Evolutionary conservation across 2,888 invertebrate genomes (phyloP).

Genomic region (Nomada goodeniana): DNA sequence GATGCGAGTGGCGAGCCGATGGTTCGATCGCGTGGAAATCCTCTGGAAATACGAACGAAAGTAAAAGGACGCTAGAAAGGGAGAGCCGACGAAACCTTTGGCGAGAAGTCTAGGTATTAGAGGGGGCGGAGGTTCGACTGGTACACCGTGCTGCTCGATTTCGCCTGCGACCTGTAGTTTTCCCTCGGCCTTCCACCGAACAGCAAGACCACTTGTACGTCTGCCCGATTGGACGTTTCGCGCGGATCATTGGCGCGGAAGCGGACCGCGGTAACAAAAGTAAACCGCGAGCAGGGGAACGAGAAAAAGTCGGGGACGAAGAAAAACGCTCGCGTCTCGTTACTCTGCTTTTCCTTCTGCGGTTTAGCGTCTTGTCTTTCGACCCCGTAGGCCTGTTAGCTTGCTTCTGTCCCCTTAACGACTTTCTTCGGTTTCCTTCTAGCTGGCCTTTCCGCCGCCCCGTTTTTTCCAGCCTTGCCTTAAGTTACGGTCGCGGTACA

Average conservation of each 20-base stretch:
- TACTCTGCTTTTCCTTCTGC: slow-evolving; percentile 59
- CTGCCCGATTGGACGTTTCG: slow-evolving; percentile 28
- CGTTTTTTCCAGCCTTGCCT: neutral
- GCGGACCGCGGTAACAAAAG: slow-evolving; percentile 15
- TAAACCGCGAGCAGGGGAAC: neutral
- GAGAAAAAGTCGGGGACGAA: neutral
- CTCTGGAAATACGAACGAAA: neutral
- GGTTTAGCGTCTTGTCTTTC: slow-evolving; percentile 49
- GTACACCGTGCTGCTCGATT: slow-evolving; percentile 16
- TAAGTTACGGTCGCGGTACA: slow-evolving; percentile 23
- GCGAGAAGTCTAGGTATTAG: neutral
- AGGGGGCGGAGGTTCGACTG: neutral
- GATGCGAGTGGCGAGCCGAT: neutral
- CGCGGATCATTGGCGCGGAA: neutral
- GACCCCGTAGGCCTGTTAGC: neutral
- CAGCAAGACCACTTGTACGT: slow-evolving; percentile 54
- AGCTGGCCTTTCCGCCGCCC: neutral
- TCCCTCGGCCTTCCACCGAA: slow-evolving; percentile 58
- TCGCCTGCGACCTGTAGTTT: slow-evolving; percentile 27
- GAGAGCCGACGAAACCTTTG: neutral
- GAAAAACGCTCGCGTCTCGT: slow-evolving; percentile 34
- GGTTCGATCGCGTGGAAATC: neutral
- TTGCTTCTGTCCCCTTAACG: slow-evolving; percentile 10
- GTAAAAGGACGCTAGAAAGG: neutral
- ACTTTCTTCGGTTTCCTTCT: slow-evolving; percentile 36